Percentiles rank a stretch among this genome's conserved stretches.
Conservation (phyloP, 2,888 invertebrate species). For the Chymomyza caudatula region DNA sequence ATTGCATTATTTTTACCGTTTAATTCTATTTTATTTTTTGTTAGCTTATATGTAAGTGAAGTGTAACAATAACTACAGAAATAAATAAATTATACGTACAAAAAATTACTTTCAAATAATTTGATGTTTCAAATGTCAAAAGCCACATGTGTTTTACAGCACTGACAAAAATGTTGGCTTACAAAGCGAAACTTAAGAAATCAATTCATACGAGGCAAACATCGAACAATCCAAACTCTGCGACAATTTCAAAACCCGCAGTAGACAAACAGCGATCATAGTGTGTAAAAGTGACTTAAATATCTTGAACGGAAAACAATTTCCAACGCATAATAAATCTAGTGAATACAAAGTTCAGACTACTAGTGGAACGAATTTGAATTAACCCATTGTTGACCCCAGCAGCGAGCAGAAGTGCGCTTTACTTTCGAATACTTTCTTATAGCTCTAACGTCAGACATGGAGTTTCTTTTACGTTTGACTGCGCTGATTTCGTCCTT, state of each 20-base stretch:
- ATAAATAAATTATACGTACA: conserved; percentile 21
- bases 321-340: not conserved
- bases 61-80: conserved; percentile 64
- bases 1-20: not conserved
- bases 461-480: conserved; percentile 62
- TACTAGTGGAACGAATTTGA: conserved; percentile 1
- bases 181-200: not conserved
- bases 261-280: not conserved
- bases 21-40: not conserved
- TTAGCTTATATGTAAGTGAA: conserved; percentile 48
- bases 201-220: not conserved
- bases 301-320: not conserved
- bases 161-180: conserved; percentile 17
- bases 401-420: not conserved
- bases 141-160: conserved; percentile 27
- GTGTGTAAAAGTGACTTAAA: not conserved
- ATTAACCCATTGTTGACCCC: not conserved
- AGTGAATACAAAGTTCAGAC: not conserved
- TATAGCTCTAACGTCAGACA: conserved; percentile 37
- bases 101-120: conserved; percentile 29
- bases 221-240: not conserved
- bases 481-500: conserved; percentile 47
- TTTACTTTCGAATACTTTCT: conserved; percentile 26
- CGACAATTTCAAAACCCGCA: conserved; percentile 22
- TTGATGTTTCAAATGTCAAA: conserved; percentile 30